Evolutionary conservation across 2,888 invertebrate species (phyloP), one percentile per base, ranked within the genome.

Genomic region (Macrosoma leucophasiata): DNA sequence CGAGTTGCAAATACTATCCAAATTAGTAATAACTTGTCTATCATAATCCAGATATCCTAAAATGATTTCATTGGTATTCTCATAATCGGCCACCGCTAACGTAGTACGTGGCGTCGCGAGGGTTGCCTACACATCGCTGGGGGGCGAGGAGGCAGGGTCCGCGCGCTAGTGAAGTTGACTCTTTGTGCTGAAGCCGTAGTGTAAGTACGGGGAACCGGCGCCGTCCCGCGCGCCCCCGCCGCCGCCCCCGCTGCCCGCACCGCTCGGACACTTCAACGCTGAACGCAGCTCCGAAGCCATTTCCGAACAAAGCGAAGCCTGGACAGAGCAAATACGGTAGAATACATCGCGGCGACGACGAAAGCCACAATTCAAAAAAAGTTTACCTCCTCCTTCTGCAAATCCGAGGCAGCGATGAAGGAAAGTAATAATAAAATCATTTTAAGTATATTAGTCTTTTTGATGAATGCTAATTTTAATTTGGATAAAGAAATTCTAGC

Each of bases 221-320:
- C 87, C 88, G 31, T 76, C 84, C 13, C 77, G 64, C 12, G 70
- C 50, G 15, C 68, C 74, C 3, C 72, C 73, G 20, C 67, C 56
- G 1, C 66, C 66, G 6, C 60, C 67, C 3, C 65, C 63, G 19
- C 68, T 62, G 10, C 77, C 75, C 5, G 85, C 82, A 24, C 87
- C 82, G 36, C 88, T 86, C 41, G 87, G 87, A 56, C 90, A 90
- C 62, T 89, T 88, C 55, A 91, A 69, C 41, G 90, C 90, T 50
- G 89, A 89, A 48, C 89, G 87, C 50, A 91, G 82, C 70, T 92
- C 91, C 40, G 88, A 87, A 41, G 89, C 88, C 90, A 91, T 90
- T 79, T 91, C 91, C 52, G 89, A 87, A 71, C 90, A 90, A 52
- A 91, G 84, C 35, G 91, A 89, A 43, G 88, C 88, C 91, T 91